phyloP scores from a whole-genome alignment of 2,888 invertebrate genomes.

The Falcaria lacertinaria region DNA sequence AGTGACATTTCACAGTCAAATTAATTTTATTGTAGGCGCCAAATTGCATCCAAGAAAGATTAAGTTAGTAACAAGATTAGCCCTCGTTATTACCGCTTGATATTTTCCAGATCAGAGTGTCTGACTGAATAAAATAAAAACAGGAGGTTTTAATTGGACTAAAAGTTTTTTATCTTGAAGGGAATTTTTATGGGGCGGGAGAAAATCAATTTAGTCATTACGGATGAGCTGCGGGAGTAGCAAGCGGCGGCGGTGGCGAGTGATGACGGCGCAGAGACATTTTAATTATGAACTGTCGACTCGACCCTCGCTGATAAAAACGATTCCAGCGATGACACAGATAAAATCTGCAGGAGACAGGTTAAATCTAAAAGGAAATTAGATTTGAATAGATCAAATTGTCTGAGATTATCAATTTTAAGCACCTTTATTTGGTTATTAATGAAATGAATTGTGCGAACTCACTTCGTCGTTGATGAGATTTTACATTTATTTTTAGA shows the following conservation, averaged over 20 bases:
- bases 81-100: too few species aligned
- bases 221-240: conserved; percentile 41
- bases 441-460: conserved; percentile 16
- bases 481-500: too few species aligned
- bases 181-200: conserved; percentile 47
- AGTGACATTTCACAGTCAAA: too few species aligned
- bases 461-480: not conserved
- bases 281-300: conserved; percentile 76
- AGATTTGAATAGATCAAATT: conserved; percentile 64
- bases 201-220: conserved; percentile 71
- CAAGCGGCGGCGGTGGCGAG: conserved; percentile 32
- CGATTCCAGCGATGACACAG: conserved; percentile 54
- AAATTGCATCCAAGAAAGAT: too few species aligned
- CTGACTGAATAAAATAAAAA: conserved; percentile 5
- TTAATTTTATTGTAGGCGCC: too few species aligned
- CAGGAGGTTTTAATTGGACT: conserved; percentile 15
- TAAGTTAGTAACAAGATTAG: too few species aligned
- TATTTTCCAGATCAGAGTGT: too few species aligned
- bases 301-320: conserved; percentile 59
- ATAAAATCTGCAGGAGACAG: conserved; percentile 70
- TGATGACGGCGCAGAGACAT: conserved; percentile 68
- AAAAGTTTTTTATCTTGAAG: conserved; percentile 35
- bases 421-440: conserved; percentile 32
- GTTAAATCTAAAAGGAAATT: conserved; percentile 69
- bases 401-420: conserved; percentile 37